These are phyloP conservation scores for Cotesia vestalis DNA, from an alignment of 1,140 invertebrate genomes.

Conservation along the genomic window DNA sequence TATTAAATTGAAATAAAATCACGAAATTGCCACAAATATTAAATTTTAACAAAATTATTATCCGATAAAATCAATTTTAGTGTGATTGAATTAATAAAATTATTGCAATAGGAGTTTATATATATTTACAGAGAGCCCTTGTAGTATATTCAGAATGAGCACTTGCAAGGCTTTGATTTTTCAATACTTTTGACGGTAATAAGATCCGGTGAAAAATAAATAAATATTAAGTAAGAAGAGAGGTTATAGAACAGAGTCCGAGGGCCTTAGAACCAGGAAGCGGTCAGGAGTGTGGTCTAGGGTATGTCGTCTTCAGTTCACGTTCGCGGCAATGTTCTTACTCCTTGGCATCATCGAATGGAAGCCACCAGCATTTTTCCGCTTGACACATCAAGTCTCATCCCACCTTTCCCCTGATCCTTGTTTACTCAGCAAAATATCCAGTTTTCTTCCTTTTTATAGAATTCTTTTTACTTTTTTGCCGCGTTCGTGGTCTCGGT, in stretches of 20 bases:
- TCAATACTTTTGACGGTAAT: background rate
- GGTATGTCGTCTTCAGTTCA: conserved; percentile 29
- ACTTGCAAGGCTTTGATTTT: too few species aligned
- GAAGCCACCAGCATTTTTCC: conserved; percentile 7
- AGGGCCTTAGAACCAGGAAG: conserved; percentile 27
- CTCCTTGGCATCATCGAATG: background rate
- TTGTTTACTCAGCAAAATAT: background rate
- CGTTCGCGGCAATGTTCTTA: conserved; percentile 14
- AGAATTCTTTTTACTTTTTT: background rate
- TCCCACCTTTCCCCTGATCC: background rate
- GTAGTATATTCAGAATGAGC: too few species aligned
- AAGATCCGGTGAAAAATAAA: background rate
- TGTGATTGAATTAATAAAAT: too few species aligned
- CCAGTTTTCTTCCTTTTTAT: conserved; percentile 12
- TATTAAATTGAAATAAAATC: too few species aligned
- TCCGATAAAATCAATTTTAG: too few species aligned
- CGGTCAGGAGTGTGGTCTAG: conserved; percentile 25
- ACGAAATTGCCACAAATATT: too few species aligned
- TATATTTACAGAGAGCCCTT: too few species aligned
- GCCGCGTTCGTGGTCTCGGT: background rate
- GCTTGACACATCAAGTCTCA: background rate
- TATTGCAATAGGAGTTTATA: too few species aligned
- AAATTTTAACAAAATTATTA: too few species aligned
- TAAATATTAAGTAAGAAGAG: background rate
- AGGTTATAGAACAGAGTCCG: background rate